phyloP scores from a whole-genome alignment of 1,140 invertebrate species.

The Trachelipus rathkii region DNA sequence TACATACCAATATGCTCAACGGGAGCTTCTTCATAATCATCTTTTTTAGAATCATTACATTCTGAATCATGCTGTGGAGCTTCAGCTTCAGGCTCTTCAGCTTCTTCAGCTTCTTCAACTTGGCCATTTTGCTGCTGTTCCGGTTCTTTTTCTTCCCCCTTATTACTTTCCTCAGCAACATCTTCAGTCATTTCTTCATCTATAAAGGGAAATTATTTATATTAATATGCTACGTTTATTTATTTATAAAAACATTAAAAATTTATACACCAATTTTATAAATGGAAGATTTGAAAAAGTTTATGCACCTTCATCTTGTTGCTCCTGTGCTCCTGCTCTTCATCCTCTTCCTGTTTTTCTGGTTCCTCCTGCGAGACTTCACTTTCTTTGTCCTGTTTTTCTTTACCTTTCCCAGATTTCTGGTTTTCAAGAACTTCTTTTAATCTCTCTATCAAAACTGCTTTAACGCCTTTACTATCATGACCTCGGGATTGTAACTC shows the following conservation, averaged over 20 bases:
- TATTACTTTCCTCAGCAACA: not conserved
- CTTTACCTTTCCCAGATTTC: not conserved
- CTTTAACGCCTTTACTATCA: not conserved
- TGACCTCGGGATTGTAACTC: not conserved
- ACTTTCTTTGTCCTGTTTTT: not conserved
- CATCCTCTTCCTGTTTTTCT: not conserved
- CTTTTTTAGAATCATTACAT: constrained; percentile 23
- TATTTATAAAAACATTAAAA: not conserved
- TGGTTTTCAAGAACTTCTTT: not conserved
- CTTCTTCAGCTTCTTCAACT: not conserved
- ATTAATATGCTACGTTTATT: not conserved
- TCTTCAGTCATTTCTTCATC: not conserved
- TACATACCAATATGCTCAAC: constrained; percentile 20
- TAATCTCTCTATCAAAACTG: not conserved
- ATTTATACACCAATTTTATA: too few relatives aligned
- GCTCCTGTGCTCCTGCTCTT: not conserved
- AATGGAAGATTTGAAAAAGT: not conserved
- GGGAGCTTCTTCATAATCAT: constrained; percentile 28
- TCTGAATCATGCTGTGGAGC: constrained; percentile 27
- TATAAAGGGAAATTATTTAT: not conserved
- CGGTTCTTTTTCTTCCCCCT: not conserved
- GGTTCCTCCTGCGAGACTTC: not conserved
- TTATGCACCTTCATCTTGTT: not conserved
- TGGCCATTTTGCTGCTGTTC: not conserved
- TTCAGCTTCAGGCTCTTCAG: constrained; percentile 4